Evolutionary conservation across 2,113 vertebrate species (phyloP), one percentile per base, ranked within the genome.

Genomic region (Entelurus aequoreus): DNA sequence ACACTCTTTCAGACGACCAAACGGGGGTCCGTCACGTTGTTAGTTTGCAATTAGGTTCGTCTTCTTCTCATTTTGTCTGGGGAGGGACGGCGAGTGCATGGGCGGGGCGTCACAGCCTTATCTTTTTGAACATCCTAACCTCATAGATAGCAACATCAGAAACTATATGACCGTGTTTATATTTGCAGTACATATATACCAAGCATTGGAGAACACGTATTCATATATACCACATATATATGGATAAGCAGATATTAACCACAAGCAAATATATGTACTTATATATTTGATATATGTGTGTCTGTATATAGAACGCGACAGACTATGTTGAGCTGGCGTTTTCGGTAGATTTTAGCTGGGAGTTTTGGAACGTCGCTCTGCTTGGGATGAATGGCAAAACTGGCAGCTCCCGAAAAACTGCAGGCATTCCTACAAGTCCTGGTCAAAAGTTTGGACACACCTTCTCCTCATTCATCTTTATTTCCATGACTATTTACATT

Each of bases 271-370:
- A 88, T 91, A 89, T 90, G 90, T 88, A 88, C 89, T 89, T 90
- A 90, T 88, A 88, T 90, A 90, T 90, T 90, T 90, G 88, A 86
- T 87, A 88, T 87, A 86, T 90, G 87, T 92, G 89, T 90, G 86
- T 87, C 79, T 91, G 87, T 91, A 88, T 82, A 90, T 90, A 90
- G 85, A 89, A 81, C 83, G 94, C 94, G 95, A 93, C 94, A 92
- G 92, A 93, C 92, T 92, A 89, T 80, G 92, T 94, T 94, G 94
- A 95, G 94, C 90, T 96, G 94, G 97, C 92, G 90, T 91, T 94
- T 87, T 95, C 94, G 93, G 94, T 96, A 95, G 94, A 93, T 90
- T 96, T 94, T 95, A 95, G 93, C 92, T 19, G 84, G 92, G 91
- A 96, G 92, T 93, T 94, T 28, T 93, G 90, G 91, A 92, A 91